Conservation (phyloP, 2,113 vertebrate genomes). For the Bungarus multicinctus region DNA sequence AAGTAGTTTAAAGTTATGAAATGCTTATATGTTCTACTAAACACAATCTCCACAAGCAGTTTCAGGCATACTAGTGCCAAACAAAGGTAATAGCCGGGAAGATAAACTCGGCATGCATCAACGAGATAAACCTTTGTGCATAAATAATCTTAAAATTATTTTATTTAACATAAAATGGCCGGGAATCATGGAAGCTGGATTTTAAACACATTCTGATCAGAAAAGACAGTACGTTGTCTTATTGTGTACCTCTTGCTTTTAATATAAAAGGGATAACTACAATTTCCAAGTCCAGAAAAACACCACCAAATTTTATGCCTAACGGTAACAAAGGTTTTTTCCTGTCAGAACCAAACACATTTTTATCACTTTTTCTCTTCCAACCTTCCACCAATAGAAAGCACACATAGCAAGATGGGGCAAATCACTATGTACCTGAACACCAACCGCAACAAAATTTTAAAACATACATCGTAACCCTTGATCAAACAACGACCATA, state of each 20-base stretch:
- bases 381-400: slow-evolving; percentile 3
- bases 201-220: not conserved
- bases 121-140: slow-evolving; percentile 47
- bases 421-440: slow-evolving; percentile 37
- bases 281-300: not conserved
- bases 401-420: slow-evolving; percentile 33
- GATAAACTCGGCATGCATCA: slow-evolving; percentile 28
- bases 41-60: not conserved
- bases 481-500: slow-evolving; percentile 32
- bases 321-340: not conserved
- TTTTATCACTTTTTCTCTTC: not conserved
- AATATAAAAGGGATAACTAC: not conserved
- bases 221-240: not conserved
- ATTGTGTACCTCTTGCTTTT: not conserved
- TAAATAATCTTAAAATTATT: not conserved
- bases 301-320: not conserved
- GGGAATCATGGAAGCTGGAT: not conserved
- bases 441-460: slow-evolving; percentile 38
- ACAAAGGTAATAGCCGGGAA: slow-evolving; percentile 51
- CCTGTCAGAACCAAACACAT: not conserved
- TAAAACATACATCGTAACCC: slow-evolving; percentile 50
- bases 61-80: slow-evolving; percentile 5
- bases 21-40: not conserved
- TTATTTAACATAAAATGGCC: not conserved
- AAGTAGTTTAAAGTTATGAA: not conserved